phyloP scores from a whole-genome alignment of 2,888 invertebrate species.

The Blastobasis lacticolella region DNA sequence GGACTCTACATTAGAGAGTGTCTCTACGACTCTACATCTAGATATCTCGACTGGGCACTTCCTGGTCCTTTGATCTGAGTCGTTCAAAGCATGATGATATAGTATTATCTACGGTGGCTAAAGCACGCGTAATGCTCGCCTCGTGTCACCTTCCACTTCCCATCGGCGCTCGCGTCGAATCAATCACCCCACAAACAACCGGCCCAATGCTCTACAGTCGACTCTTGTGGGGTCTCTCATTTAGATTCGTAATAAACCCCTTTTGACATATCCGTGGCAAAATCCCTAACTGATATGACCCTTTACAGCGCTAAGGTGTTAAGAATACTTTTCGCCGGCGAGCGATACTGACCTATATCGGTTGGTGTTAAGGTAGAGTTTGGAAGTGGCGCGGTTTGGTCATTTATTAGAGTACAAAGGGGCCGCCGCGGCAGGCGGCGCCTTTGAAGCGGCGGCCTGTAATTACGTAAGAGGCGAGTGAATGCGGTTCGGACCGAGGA shows the following conservation, averaged over 20 bases:
- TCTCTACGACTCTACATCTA: no score
- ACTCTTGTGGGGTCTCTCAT: slow-evolving; percentile 65
- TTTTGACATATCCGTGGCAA: slow-evolving; percentile 75
- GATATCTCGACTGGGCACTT: no score
- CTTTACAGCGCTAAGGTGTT: slow-evolving; percentile 67
- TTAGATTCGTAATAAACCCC: slow-evolving; percentile 69
- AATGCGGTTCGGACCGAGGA: slow-evolving; percentile 34
- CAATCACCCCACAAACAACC: slow-evolving; percentile 21
- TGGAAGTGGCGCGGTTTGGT: slow-evolving; percentile 20
- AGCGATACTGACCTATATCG: slow-evolving; percentile 17
- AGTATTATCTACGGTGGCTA: no score
- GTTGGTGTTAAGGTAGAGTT: slow-evolving; percentile 6
- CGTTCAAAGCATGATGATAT: no score
- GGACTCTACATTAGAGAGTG: no score
- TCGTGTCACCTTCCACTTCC: neutral
- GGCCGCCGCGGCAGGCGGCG: slow-evolving; percentile 55
- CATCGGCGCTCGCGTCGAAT: slow-evolving; percentile 17
- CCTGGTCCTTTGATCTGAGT: no score
- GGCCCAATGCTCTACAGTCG: slow-evolving; percentile 47
- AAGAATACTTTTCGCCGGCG: slow-evolving; percentile 36
- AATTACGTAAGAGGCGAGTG: slow-evolving; percentile 58
- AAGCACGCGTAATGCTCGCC: no score
- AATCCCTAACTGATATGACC: slow-evolving; percentile 72
- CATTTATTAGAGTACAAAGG: slow-evolving; percentile 70
- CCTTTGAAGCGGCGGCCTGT: slow-evolving; percentile 62